Evolutionary conservation across 2,113 vertebrate genomes (phyloP).

Genomic region (Isichthys henryi): DNA sequence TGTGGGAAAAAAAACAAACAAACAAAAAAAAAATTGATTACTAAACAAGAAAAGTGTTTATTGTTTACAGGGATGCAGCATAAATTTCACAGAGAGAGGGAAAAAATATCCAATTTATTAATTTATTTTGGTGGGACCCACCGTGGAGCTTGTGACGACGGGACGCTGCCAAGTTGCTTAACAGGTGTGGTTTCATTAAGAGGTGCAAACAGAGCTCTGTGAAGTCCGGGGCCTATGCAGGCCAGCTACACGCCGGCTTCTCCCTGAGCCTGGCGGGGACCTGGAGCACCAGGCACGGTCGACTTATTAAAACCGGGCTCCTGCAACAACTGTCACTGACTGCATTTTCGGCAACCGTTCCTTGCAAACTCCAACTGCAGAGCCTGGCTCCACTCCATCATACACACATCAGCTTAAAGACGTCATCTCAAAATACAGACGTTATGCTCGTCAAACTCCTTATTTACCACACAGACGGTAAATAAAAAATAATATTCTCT

Average conservation of each 20-base stretch:
- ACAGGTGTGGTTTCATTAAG: slow-evolving; percentile 22
- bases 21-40: slow-evolving; percentile 35
- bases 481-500: neutral
- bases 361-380: neutral
- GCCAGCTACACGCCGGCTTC: slow-evolving; percentile 19
- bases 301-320: slow-evolving; percentile 34
- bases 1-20: slow-evolving; percentile 43
- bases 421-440: neutral
- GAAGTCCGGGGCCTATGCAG: slow-evolving; percentile 13
- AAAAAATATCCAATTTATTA: slow-evolving; percentile 4
- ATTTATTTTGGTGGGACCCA: slow-evolving; percentile 34
- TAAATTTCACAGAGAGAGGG: neutral
- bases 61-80: neutral
- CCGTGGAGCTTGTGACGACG: slow-evolving; percentile 8
- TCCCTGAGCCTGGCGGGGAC: neutral
- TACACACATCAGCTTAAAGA: neutral
- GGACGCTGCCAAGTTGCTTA: slow-evolving; percentile 24
- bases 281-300: slow-evolving; percentile 19
- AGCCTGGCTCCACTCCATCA: neutral
- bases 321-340: slow-evolving; percentile 29
- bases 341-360: slow-evolving; percentile 18
- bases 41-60: slow-evolving; percentile 17
- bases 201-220: slow-evolving; percentile 30
- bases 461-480: neutral
- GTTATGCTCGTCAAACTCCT: neutral